These are phyloP conservation scores for Formica aserva DNA, from an alignment of 2,888 invertebrate species.

Conservation along the genomic window DNA sequence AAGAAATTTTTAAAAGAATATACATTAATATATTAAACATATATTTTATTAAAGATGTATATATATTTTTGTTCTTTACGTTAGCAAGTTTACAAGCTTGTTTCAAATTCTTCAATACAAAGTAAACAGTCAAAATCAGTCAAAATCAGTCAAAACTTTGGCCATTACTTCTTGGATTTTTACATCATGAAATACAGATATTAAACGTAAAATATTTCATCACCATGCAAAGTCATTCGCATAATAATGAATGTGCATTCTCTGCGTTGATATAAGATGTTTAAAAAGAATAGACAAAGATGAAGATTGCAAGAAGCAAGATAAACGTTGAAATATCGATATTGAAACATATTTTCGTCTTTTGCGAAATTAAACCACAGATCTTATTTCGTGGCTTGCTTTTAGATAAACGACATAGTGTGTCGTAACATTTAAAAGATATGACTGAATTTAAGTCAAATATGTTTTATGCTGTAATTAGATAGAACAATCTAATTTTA, in stretches of 20 bases:
- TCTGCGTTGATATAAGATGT: constrained; percentile 25
- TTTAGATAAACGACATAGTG: neutral
- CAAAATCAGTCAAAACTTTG: constrained; percentile 20
- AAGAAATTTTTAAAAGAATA: neutral
- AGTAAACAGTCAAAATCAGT: neutral
- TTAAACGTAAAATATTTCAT: constrained; percentile 30
- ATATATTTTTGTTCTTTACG: constrained; percentile 7
- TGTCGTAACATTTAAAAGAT: neutral
- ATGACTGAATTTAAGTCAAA: neutral
- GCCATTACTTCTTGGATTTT: constrained; percentile 29
- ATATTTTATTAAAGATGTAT: neutral
- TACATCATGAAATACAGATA: constrained; percentile 22
- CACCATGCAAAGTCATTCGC: neutral
- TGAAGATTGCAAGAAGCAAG: neutral
- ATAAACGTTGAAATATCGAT: neutral
- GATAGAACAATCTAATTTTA: neutral
- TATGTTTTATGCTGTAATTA: neutral
- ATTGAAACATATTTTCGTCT: neutral
- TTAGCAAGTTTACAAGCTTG: neutral
- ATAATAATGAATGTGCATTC: constrained; percentile 15
- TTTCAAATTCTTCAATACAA: neutral
- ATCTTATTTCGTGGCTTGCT: neutral
- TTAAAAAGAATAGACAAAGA: constrained; percentile 6
- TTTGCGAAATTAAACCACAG: neutral
- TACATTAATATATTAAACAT: neutral